A percentile compares a stretch with the other conserved stretches of the same genome.
Evolutionary conservation across 2,113 vertebrate genomes (phyloP).

Genomic region (Cacatua alba): DNA sequence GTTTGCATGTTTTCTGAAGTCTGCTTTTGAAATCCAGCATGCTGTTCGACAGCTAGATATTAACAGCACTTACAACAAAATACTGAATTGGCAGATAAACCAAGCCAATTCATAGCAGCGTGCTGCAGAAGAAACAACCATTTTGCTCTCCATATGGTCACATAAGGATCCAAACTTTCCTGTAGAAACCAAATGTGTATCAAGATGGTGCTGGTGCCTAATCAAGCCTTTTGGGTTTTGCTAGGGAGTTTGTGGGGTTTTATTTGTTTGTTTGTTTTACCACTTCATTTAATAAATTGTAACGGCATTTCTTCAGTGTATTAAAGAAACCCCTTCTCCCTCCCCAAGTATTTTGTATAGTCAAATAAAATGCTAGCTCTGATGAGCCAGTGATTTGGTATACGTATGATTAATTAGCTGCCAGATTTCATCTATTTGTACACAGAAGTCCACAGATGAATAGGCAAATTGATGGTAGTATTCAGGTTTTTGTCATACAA

Average conservation of each 20-base stretch:
- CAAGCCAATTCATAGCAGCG: not conserved
- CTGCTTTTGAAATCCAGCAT: not conserved
- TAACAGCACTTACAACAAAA: not conserved
- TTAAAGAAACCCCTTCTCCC: not conserved
- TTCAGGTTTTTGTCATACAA: not conserved
- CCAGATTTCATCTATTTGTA: not conserved
- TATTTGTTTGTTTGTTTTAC: not conserved
- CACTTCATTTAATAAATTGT: not conserved
- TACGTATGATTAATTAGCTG: not conserved
- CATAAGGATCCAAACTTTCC: not conserved
- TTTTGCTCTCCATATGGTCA: not conserved
- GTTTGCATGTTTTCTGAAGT: not conserved
- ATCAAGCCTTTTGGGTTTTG: not conserved
- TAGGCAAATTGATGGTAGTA: not conserved
- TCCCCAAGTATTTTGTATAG: not conserved
- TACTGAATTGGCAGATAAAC: not conserved
- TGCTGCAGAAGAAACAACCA: not conserved
- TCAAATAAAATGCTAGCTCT: not conserved
- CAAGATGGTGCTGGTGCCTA: not conserved
- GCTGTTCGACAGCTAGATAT: not conserved
- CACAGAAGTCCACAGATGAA: not conserved
- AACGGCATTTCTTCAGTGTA: not conserved
- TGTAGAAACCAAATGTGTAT: not conserved
- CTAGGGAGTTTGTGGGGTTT: not conserved
- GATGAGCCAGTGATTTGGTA: not conserved